phyloP scores from a whole-genome alignment of 2,113 vertebrate species.

The Sorex araneus region DNA sequence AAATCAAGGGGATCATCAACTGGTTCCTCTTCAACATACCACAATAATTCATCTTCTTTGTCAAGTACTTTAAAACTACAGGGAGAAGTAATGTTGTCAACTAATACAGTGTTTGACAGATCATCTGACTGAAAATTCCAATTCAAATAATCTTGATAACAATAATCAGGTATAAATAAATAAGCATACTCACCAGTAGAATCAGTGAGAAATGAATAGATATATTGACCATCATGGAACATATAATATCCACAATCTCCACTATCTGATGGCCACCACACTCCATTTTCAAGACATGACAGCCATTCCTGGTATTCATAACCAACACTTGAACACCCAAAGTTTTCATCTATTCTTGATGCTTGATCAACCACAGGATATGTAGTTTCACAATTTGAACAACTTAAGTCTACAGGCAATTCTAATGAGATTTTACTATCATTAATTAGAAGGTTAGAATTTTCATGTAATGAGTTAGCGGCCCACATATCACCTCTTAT shows the following conservation, averaged over 20 bases:
- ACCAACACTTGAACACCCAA: constrained; percentile 89
- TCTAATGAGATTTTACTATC: constrained; percentile 86
- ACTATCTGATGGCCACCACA: constrained; percentile 97
- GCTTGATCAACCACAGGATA: constrained; percentile 86
- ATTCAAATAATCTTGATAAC: constrained; percentile 88
- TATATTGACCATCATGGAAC: constrained; percentile 95
- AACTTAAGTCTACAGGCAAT: constrained; percentile 91
- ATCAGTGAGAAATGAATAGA: constrained; percentile 97
- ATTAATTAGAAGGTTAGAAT: constrained; percentile 84
- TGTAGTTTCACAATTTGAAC: constrained; percentile 84
- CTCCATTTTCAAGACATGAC: constrained; percentile 93
- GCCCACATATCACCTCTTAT: constrained; percentile 90
- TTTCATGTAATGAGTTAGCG: constrained; percentile 88
- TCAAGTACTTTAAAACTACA: constrained; percentile 96
- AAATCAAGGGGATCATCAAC: constrained; percentile 94
- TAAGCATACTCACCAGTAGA: constrained; percentile 94
- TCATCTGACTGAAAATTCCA: constrained; percentile 86
- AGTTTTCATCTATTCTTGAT: constrained; percentile 88
- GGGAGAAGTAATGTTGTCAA: constrained; percentile 91
- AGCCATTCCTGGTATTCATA: constrained; percentile 97
- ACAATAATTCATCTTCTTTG: constrained; percentile 93
- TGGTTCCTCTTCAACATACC: constrained; percentile 92
- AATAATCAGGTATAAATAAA: constrained; percentile 91
- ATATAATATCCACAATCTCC: constrained; percentile 97
- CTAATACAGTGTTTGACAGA: constrained; percentile 88